Percentiles rank a stretch among this genome's conserved stretches.
phyloP scores from a whole-genome alignment of 2,888 invertebrate species.

The Melieria picta region DNA sequence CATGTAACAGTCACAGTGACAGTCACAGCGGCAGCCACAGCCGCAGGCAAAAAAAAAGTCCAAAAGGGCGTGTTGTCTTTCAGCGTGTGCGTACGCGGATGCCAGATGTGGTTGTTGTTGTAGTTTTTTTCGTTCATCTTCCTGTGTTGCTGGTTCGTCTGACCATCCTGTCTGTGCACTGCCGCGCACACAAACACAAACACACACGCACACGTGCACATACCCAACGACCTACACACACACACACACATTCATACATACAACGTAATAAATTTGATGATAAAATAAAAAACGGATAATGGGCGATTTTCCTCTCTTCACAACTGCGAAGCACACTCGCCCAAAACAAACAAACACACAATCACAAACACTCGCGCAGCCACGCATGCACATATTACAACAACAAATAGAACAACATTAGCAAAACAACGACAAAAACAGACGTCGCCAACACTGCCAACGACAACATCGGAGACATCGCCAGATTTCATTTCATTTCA shows the following conservation, averaged over 20 bases:
- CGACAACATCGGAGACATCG: background rate
- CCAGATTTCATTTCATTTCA: background rate
- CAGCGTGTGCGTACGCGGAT: background rate
- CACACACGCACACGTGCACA: background rate
- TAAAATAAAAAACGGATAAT: slow-evolving; percentile 60
- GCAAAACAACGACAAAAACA: background rate
- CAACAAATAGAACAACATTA: background rate
- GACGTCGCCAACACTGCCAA: background rate
- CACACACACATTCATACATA: slow-evolving; percentile 2
- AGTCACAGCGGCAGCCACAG: slow-evolving; percentile 35
- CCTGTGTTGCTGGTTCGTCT: background rate
- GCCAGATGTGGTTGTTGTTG: slow-evolving; percentile 12
- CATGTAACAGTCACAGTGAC: too few relatives aligned
- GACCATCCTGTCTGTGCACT: slow-evolving; percentile 2
- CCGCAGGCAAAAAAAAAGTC: slow-evolving; percentile 34
- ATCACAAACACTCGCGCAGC: background rate
- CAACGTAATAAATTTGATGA: slow-evolving; percentile 58
- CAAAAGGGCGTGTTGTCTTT: slow-evolving; percentile 41
- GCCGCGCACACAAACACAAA: background rate
- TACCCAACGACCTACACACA: background rate
- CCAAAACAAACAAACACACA: slow-evolving; percentile 3
- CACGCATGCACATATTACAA: slow-evolving; percentile 2
- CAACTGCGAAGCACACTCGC: background rate
- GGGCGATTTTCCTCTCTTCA: slow-evolving; percentile 50
- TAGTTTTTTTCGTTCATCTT: slow-evolving; percentile 35